Evolutionary conservation across 2,888 invertebrate genomes (phyloP).

Genomic region (Lasioglossum oenotherae): DNA sequence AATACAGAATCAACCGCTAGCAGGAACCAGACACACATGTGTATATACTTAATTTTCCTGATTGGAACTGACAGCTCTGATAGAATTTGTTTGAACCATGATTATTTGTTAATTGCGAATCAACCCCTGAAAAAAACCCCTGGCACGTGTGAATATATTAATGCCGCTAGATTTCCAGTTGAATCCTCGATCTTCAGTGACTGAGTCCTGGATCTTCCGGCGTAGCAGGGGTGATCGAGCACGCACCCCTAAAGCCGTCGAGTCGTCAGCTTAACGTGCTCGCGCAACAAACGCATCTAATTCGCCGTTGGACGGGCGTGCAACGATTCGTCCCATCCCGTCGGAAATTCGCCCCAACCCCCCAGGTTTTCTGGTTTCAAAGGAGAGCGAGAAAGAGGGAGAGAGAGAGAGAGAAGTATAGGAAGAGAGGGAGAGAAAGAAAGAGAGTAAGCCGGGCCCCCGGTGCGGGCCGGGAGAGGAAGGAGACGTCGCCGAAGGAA

Average conservation of each 20-base stretch:
- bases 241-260: neutral
- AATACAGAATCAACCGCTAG: neutral
- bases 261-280: conserved; percentile 13
- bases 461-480: conserved; percentile 60
- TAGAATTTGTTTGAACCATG: too few relatives aligned
- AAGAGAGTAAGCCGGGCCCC: conserved; percentile 32
- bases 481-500: conserved; percentile 80
- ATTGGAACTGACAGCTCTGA: neutral
- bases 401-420: neutral
- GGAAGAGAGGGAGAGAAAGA: neutral
- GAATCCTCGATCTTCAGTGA: neutral
- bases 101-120: too few relatives aligned
- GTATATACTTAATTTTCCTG: neutral
- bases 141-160: too few relatives aligned
- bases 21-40: neutral
- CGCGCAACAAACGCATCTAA: conserved; percentile 52
- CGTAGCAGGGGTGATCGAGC: neutral
- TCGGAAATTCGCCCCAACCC: conserved; percentile 51
- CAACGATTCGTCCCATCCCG: conserved; percentile 30
- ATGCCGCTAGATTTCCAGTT: neutral
- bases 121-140: too few relatives aligned
- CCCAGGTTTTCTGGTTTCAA: conserved; percentile 54
- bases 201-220: conserved; percentile 1
- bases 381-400: conserved; percentile 8
- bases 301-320: conserved; percentile 34